Conservation (phyloP, 2,888 invertebrate species). For the Drosophila merina region DNA sequence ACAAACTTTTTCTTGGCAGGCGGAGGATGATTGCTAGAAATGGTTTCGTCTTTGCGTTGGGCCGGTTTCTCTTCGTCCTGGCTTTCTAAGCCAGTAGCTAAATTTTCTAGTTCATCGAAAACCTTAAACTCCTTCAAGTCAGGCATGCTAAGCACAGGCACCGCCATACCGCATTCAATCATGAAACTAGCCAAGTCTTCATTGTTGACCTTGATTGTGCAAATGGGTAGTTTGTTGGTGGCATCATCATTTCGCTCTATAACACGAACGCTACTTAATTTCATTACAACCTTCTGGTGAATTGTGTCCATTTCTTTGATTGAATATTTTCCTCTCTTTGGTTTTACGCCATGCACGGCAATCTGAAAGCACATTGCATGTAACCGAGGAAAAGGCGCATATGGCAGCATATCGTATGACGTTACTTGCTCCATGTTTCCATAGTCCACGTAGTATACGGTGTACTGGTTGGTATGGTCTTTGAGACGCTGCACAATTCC, state of each 20-base stretch:
- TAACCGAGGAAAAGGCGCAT: conserved; percentile 87
- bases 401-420: conserved; percentile 86
- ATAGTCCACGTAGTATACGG: conserved; percentile 91
- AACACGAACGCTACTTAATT: conserved; percentile 85
- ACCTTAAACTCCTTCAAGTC: conserved; percentile 27
- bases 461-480: conserved; percentile 80
- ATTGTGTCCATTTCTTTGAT: conserved; percentile 86
- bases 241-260: conserved; percentile 4
- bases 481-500: conserved; percentile 81
- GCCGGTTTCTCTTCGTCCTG: neutral
- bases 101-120: conserved; percentile 44
- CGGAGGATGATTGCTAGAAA: conserved; percentile 36
- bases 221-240: conserved; percentile 39
- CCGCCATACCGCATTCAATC: conserved; percentile 53
- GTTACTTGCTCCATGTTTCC: conserved; percentile 90
- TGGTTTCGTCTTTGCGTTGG: conserved; percentile 1
- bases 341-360: conserved; percentile 85
- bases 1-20: conserved; percentile 47
- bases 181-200: conserved; percentile 71
- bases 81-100: conserved; percentile 10
- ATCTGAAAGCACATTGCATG: conserved; percentile 88
- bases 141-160: neutral
- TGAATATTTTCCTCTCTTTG: conserved; percentile 85
- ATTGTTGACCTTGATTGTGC: conserved; percentile 68
- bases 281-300: conserved; percentile 86